phyloP scores from a whole-genome alignment of 1,140 invertebrate species.

The Drosophila fuyamai region DNA sequence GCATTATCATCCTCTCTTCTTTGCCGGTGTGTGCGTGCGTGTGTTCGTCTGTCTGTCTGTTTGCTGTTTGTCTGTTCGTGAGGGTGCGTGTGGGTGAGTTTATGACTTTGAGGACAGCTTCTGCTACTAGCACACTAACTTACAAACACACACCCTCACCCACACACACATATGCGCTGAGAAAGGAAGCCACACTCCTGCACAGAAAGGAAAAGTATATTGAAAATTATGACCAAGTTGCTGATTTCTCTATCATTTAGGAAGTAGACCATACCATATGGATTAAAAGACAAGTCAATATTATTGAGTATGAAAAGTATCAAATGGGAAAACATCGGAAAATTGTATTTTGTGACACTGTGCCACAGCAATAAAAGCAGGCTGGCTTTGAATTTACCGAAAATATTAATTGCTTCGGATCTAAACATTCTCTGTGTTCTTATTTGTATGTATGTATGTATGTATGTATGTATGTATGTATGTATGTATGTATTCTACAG shows the following conservation, averaged over 20 bases:
- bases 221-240: no score
- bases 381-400: no score
- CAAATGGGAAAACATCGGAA: no score
- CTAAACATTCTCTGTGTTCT: neutral
- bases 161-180: neutral
- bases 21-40: neutral
- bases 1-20: conserved; percentile 35
- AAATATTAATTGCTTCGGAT: no score
- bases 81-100: conserved; percentile 8
- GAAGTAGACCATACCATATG: no score
- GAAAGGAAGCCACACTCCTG: neutral
- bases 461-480: neutral
- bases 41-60: neutral
- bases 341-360: no score
- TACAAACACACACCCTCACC: neutral
- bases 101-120: conserved; percentile 31
- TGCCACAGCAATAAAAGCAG: no score
- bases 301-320: no score
- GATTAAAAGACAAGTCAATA: no score
- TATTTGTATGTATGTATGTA: neutral
- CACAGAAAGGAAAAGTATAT: neutral
- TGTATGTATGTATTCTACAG: neutral
- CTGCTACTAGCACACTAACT: neutral
- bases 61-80: neutral
- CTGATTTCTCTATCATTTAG: no score